Percentiles rank a stretch among this genome's conserved stretches.
phyloP scores from a whole-genome alignment of 1,140 invertebrate species.

The Dolichoris vasculosae region DNA sequence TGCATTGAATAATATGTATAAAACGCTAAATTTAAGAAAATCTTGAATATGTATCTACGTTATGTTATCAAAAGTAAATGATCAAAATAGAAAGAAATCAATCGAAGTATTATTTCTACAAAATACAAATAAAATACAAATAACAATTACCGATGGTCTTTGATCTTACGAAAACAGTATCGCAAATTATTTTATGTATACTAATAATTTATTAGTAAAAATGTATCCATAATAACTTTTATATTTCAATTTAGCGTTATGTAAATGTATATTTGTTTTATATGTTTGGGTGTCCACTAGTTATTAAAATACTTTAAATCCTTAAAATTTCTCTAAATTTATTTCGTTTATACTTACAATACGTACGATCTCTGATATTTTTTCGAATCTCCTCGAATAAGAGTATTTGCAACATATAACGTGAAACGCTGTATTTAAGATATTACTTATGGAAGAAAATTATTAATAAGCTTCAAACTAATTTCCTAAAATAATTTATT shows the following conservation, averaged over 20 bases:
- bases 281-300: background rate
- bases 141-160: constrained; percentile 5
- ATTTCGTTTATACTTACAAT: background rate
- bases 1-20: background rate
- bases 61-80: constrained; percentile 25
- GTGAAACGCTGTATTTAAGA: background rate
- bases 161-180: constrained; percentile 1
- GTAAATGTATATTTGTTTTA: background rate
- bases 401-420: background rate
- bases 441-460: background rate
- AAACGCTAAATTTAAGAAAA: background rate
- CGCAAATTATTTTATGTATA: background rate
- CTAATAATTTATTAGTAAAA: background rate
- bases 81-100: constrained; percentile 37
- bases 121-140: background rate
- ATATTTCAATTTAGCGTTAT: background rate
- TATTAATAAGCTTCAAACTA: background rate
- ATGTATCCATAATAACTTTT: background rate
- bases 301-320: background rate
- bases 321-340: background rate
- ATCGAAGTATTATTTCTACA: constrained; percentile 10
- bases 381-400: background rate
- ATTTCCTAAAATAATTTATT: background rate
- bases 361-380: background rate
- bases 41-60: constrained; percentile 8